These are phyloP conservation scores for Chironomus tepperi DNA, from an alignment of 1,140 invertebrate genomes.

Conservation along the genomic window DNA sequence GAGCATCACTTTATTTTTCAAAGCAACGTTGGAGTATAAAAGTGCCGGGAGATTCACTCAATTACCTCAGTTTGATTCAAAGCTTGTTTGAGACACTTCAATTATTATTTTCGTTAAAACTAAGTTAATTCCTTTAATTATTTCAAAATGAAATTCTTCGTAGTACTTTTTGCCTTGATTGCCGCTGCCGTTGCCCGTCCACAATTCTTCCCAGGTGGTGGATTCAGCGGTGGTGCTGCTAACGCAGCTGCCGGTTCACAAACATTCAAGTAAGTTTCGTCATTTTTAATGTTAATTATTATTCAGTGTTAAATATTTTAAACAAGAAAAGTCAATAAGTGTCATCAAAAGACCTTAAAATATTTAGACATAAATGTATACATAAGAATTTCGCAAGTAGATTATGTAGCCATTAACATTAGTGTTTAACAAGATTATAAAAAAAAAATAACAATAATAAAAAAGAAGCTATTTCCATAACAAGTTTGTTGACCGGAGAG, in stretches of 20 bases:
- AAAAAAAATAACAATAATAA: no score
- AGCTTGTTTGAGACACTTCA: background rate
- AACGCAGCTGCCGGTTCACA: background rate
- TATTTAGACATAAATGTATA: no score
- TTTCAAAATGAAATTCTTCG: constrained; percentile 16
- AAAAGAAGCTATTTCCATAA: no score
- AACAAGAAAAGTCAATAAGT: no score
- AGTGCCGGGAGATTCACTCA: background rate
- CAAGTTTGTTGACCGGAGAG: no score
- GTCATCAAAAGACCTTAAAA: no score
- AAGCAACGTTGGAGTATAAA: background rate
- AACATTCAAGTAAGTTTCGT: constrained; percentile 3
- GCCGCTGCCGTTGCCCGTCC: background rate
- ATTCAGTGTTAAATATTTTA: no score
- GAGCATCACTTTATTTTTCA: background rate
- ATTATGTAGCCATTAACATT: no score
- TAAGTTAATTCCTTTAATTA: background rate
- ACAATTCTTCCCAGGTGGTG: background rate
- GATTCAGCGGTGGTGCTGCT: background rate
- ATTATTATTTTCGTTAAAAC: background rate
- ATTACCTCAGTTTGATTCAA: background rate
- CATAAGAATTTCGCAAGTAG: no score
- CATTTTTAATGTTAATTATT: background rate
- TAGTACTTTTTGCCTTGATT: background rate
- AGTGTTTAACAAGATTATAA: no score